A percentile compares a stretch with the other conserved stretches of the same genome.
phyloP scores from a whole-genome alignment of 2,113 vertebrate genomes.

The Agapornis roseicollis region DNA sequence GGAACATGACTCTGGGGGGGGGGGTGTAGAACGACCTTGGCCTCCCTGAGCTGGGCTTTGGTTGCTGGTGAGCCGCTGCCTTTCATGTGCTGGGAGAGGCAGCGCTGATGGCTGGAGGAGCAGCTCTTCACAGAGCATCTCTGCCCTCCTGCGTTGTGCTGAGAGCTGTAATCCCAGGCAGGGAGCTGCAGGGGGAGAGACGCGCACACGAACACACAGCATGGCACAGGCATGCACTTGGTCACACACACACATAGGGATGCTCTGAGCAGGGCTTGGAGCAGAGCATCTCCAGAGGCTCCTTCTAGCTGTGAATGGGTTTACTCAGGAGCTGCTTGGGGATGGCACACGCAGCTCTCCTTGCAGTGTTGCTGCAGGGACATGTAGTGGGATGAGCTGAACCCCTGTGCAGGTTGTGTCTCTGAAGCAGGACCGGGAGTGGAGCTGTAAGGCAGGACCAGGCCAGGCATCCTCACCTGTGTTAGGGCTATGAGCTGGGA shows the following conservation, averaged over 20 bases:
- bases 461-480: background rate
- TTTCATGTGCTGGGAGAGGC: slow-evolving; percentile 5
- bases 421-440: fast-evolving
- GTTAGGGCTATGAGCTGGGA: background rate
- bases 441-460: background rate
- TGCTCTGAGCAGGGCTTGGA: background rate
- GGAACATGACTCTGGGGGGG: background rate
- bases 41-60: background rate
- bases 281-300: background rate
- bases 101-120: background rate
- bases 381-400: background rate
- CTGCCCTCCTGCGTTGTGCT: background rate
- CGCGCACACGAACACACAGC: background rate
- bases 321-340: background rate
- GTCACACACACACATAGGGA: fast-evolving
- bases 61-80: background rate
- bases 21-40: background rate
- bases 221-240: fast-evolving
- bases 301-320: background rate
- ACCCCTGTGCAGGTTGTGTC: fast-evolving
- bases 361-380: background rate
- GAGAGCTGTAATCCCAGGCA: background rate
- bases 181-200: background rate
- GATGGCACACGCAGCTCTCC: fast-evolving
- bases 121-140: background rate